These are phyloP conservation scores for Radopholus similis DNA, from an alignment of 1,140 invertebrate genomes.

Conservation along the genomic window DNA sequence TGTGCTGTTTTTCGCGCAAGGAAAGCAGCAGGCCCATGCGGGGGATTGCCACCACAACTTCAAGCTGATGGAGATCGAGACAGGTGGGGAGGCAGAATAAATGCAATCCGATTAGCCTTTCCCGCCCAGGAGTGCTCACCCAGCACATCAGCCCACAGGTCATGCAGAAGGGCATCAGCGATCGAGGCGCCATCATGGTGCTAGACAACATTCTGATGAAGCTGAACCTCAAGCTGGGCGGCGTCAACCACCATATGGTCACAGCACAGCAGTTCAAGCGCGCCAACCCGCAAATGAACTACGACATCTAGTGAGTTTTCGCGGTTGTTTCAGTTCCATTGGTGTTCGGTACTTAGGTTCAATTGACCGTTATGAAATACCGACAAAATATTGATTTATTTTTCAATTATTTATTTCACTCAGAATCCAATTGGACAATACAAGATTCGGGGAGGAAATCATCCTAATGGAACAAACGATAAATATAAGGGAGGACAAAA, in stretches of 20 bases:
- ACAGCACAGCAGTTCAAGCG: background rate
- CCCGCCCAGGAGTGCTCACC: background rate
- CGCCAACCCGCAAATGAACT: background rate
- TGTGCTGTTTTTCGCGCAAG: conserved; percentile 21
- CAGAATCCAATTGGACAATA: no score
- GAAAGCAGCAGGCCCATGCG: background rate
- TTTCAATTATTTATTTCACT: no score
- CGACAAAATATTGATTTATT: background rate
- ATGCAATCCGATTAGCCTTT: background rate
- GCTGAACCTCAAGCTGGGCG: conserved; percentile 31
- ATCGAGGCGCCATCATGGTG: conserved; percentile 15
- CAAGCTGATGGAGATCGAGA: conserved; percentile 16
- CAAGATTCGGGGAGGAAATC: no score
- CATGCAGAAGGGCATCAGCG: conserved; percentile 5
- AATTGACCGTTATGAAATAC: no score
- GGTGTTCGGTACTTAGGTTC: no score
- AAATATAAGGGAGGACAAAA: no score
- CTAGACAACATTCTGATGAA: conserved; percentile 28
- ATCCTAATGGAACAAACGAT: no score
- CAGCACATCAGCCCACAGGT: conserved; percentile 1
- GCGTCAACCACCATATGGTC: conserved; percentile 12
- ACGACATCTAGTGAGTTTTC: conserved; percentile 3
- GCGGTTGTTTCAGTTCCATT: no score
- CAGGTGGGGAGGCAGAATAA: background rate
- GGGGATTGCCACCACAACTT: conserved; percentile 18